Percentiles rank a stretch among this genome's conserved stretches.
Conservation (phyloP, 2,797 vertebrate genomes). For the Acanthurus tractus region DNA sequence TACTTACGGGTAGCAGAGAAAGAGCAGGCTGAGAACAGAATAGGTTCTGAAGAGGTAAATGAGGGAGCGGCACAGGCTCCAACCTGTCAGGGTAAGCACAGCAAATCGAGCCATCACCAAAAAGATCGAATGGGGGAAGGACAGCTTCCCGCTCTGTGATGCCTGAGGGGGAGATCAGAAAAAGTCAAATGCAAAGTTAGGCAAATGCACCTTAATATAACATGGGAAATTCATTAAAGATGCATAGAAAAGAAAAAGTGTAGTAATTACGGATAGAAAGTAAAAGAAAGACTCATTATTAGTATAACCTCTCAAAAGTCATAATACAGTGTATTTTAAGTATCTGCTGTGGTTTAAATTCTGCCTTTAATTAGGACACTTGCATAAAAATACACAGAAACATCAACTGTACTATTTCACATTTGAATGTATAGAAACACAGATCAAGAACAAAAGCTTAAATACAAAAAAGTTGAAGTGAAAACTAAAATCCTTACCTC, state of each 20-base stretch:
- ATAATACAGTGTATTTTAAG: background rate
- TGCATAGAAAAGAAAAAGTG: background rate
- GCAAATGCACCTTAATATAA: background rate
- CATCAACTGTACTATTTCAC: background rate
- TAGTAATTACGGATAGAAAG: too few species aligned
- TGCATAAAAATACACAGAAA: background rate
- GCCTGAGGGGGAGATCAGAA: slow-evolving; percentile 83
- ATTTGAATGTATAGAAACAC: background rate
- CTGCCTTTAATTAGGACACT: background rate
- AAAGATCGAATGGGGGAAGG: slow-evolving; percentile 94
- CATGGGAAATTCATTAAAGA: background rate
- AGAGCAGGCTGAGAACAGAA: slow-evolving; percentile 96
- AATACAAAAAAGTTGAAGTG: background rate
- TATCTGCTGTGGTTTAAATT: background rate
- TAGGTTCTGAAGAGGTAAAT: slow-evolving; percentile 97
- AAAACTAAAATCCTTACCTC: slow-evolving; percentile 87
- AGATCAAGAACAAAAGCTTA: too few species aligned
- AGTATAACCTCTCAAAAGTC: background rate
- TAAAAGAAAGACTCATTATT: background rate
- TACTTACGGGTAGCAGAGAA: slow-evolving; percentile 99
- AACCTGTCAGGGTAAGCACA: slow-evolving; percentile 95
- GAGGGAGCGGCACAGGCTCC: slow-evolving; percentile 95
- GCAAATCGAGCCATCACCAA: slow-evolving; percentile 95
- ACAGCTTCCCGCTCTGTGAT: slow-evolving; percentile 94
- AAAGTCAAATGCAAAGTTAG: background rate